These are phyloP conservation scores for Hirudo medicinalis DNA, from an alignment of 1,140 invertebrate genomes.

Conservation along the genomic window DNA sequence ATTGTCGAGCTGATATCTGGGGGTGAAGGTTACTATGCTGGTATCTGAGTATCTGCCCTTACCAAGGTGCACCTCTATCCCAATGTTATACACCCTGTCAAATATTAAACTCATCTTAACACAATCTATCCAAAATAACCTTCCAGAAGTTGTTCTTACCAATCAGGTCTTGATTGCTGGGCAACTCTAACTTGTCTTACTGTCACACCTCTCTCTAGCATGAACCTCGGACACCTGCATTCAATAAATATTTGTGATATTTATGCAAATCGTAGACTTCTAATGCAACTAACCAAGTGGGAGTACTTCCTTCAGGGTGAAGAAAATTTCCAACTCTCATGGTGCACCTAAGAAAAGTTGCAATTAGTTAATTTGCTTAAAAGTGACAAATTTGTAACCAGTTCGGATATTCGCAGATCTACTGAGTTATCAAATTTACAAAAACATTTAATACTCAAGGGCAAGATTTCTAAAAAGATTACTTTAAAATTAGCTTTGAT, in stretches of 20 bases:
- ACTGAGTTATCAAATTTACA: neutral
- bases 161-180: constrained; percentile 51
- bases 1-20: constrained; percentile 84
- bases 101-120: neutral
- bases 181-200: constrained; percentile 54
- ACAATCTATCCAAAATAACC: neutral
- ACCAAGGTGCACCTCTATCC: constrained; percentile 73
- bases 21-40: constrained; percentile 78
- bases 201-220: constrained; percentile 58
- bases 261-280: neutral
- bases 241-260: constrained; percentile 8
- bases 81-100: constrained; percentile 52
- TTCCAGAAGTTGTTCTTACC: constrained; percentile 31
- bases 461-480: neutral
- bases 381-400: neutral
- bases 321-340: constrained; percentile 58
- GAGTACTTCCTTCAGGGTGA: constrained; percentile 30
- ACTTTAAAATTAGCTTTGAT: neutral
- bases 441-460: neutral
- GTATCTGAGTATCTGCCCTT: constrained; percentile 74
- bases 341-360: constrained; percentile 35
- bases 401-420: no score
- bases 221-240: constrained; percentile 64
- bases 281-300: constrained; percentile 31
- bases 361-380: neutral